These are phyloP conservation scores for Ashinkailepas kermadecensis DNA, from an alignment of 2,888 invertebrate species.

Conservation along the genomic window DNA sequence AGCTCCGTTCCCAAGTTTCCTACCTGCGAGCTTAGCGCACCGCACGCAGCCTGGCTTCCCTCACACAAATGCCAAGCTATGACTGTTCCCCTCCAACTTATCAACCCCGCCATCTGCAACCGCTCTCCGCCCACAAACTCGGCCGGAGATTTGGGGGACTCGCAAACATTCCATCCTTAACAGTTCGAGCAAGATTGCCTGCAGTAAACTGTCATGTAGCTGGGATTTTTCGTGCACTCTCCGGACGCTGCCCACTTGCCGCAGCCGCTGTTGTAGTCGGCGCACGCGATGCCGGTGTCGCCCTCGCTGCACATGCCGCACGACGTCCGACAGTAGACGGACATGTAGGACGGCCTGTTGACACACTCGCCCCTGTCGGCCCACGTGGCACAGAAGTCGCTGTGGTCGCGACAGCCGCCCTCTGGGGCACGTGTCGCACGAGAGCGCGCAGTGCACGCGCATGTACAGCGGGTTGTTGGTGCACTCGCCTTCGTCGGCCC, in stretches of 20 bases:
- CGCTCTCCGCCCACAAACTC: too few relatives aligned
- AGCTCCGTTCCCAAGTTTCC: too few relatives aligned
- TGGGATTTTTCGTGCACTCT: constrained; percentile 34
- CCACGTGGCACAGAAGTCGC: constrained; percentile 33
- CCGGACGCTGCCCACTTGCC: constrained; percentile 31
- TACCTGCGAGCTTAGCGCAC: too few relatives aligned
- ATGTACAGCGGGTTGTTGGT: neutral
- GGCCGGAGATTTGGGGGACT: too few relatives aligned
- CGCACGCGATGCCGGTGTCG: constrained; percentile 30
- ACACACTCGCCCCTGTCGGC: constrained; percentile 33
- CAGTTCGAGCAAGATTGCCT: constrained; percentile 34
- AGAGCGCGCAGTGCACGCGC: neutral
- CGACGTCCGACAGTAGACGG: constrained; percentile 32
- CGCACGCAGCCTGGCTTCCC: too few relatives aligned
- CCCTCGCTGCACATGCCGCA: constrained; percentile 27
- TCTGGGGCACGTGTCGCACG: neutral
- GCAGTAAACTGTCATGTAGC: constrained; percentile 34
- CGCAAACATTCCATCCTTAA: neutral
- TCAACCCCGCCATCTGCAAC: too few relatives aligned
- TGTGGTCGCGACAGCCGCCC: neutral
- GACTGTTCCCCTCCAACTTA: too few relatives aligned
- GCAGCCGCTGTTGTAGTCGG: constrained; percentile 30
- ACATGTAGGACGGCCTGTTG: constrained; percentile 34
- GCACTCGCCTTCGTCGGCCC: neutral
- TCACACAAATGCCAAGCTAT: too few relatives aligned